phyloP scores from a whole-genome alignment of 2,888 invertebrate species.

The Cryptocheilus praepositus region DNA sequence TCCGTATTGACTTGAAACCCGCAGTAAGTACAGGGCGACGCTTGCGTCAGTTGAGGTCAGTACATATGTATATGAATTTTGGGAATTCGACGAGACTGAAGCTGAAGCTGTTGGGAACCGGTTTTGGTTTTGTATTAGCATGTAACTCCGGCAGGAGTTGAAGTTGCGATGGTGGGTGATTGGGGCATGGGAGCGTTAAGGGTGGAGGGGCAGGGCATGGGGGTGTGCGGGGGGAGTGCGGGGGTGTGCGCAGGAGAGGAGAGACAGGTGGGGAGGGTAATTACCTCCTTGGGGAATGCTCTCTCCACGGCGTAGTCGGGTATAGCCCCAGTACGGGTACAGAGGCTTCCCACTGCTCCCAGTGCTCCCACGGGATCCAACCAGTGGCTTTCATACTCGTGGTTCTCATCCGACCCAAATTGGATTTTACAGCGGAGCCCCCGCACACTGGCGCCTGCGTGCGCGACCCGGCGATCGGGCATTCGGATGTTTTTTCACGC shows the following conservation, averaged over 20 bases:
- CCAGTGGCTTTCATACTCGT: slow-evolving; percentile 65
- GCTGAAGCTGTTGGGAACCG: slow-evolving; percentile 63
- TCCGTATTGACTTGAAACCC: too few species aligned
- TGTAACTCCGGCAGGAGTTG: slow-evolving; percentile 72
- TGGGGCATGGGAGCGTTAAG: slow-evolving; percentile 39
- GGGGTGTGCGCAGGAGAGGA: too few species aligned
- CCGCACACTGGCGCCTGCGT: not conserved
- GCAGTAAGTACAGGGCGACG: too few species aligned
- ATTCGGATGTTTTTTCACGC: too few species aligned
- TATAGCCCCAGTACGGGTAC: slow-evolving; percentile 67
- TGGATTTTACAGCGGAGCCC: slow-evolving; percentile 1
- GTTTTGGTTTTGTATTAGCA: slow-evolving; percentile 73
- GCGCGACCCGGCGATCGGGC: not conserved
- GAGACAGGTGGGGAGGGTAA: slow-evolving; percentile 64
- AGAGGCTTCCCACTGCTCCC: slow-evolving; percentile 71
- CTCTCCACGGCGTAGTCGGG: slow-evolving; percentile 58
- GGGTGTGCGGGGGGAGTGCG: too few species aligned
- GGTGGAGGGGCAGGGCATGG: slow-evolving; percentile 33
- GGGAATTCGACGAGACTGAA: slow-evolving; percentile 48
- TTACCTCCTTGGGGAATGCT: slow-evolving; percentile 71
- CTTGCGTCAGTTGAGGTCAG: not conserved
- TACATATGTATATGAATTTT: slow-evolving; percentile 45
- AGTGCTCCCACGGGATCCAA: slow-evolving; percentile 66
- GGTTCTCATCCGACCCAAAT: slow-evolving; percentile 65
- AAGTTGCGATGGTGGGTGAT: slow-evolving; percentile 69